phyloP scores from a whole-genome alignment of 2,113 vertebrate genomes.

The Acanthochromis polyacanthus region DNA sequence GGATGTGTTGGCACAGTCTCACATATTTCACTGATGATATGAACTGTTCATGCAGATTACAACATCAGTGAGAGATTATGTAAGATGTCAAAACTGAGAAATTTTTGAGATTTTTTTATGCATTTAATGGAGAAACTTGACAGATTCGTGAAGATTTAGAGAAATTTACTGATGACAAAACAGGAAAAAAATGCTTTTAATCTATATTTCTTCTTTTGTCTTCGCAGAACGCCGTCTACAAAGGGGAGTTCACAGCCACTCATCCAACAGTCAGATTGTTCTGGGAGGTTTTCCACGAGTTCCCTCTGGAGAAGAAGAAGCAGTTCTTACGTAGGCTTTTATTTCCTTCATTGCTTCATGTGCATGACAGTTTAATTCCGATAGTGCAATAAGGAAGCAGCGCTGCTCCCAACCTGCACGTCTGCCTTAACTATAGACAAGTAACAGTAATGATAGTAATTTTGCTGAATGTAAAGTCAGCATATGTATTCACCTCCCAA shows the following conservation, averaged over 20 bases:
- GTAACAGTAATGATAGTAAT: too few relatives aligned
- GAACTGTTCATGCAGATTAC: conserved; percentile 7
- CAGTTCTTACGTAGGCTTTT: conserved; percentile 92
- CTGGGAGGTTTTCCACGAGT: conserved; percentile 98
- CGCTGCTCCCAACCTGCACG: background rate
- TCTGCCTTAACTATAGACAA: background rate
- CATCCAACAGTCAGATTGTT: conserved; percentile 95
- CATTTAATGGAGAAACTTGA: background rate
- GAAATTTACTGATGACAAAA: conserved; percentile 9
- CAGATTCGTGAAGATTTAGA: background rate
- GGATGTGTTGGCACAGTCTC: background rate
- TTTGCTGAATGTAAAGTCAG: too few relatives aligned
- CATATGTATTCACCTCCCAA: too few relatives aligned
- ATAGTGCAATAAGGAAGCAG: background rate
- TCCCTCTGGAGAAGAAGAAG: conserved; percentile 96
- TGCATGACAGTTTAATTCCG: conserved; percentile 7
- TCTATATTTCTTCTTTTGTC: background rate
- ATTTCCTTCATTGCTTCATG: background rate
- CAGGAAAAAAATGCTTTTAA: background rate
- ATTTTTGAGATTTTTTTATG: background rate
- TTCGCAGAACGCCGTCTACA: conserved; percentile 91
- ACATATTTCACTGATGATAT: conserved; percentile 2
- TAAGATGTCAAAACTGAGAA: background rate
- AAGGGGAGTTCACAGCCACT: conserved; percentile 92
- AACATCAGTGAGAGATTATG: background rate